Evolutionary conservation across 2,888 invertebrate species (phyloP).

Genomic region (Serrognathus titanus): DNA sequence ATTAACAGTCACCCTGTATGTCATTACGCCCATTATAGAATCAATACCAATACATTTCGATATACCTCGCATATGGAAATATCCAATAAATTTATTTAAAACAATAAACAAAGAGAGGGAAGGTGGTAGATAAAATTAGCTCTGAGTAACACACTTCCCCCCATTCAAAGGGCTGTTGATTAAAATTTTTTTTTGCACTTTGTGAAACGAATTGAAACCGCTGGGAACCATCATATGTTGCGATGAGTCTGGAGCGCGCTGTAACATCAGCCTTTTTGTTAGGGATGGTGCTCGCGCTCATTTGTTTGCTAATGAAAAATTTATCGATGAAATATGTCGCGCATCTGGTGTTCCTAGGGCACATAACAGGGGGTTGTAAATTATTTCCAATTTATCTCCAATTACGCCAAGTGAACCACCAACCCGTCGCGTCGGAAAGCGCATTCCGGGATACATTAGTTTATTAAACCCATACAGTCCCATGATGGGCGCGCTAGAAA

Average conservation of each 20-base stretch:
- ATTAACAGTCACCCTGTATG: too few species aligned
- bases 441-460: background rate
- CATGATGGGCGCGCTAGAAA: too few species aligned
- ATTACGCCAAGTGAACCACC: background rate
- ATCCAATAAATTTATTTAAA: too few species aligned
- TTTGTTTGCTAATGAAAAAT: slow-evolving; percentile 2
- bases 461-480: background rate
- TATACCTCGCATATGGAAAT: too few species aligned
- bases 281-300: background rate
- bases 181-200: too few species aligned
- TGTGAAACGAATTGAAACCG: background rate
- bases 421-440: background rate
- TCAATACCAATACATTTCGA: too few species aligned
- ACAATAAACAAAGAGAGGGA: too few species aligned
- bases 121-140: too few species aligned
- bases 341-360: background rate
- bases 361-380: background rate
- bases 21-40: too few species aligned
- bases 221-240: background rate
- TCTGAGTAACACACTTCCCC: too few species aligned
- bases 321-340: slow-evolving; percentile 2
- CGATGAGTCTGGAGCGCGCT: background rate
- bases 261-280: background rate
- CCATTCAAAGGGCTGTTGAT: too few species aligned
- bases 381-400: background rate